These are phyloP conservation scores for Amiota communis DNA, from an alignment of 2,888 invertebrate species.

Conservation along the genomic window DNA sequence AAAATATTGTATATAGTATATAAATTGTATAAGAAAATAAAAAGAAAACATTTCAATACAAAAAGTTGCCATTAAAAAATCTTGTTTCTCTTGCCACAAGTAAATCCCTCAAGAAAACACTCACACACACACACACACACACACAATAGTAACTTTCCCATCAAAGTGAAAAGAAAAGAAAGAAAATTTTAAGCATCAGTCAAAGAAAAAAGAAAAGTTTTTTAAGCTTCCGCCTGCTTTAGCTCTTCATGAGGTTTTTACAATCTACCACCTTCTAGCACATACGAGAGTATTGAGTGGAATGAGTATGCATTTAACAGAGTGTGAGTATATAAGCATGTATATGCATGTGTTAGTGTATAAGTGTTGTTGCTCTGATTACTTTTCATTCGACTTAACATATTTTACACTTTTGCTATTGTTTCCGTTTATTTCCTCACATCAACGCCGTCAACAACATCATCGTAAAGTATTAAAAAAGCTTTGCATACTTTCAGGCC, in stretches of 20 bases:
- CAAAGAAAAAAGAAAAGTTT: conserved; percentile 52
- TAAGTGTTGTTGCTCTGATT: conserved; percentile 15
- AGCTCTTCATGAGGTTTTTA: no score
- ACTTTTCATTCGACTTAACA: conserved; percentile 62
- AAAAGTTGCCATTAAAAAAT: conserved; percentile 65
- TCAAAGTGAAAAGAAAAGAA: conserved; percentile 58
- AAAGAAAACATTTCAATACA: conserved; percentile 56
- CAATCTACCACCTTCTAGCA: background rate
- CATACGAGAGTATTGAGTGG: background rate
- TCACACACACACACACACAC: conserved; percentile 34
- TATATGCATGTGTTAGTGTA: background rate
- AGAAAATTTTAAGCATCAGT: conserved; percentile 52
- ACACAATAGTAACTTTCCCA: conserved; percentile 40
- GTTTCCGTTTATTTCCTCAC: conserved; percentile 43
- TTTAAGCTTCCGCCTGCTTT: conserved; percentile 46
- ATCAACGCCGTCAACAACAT: background rate
- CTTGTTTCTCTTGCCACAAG: conserved; percentile 65
- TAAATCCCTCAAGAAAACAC: conserved; percentile 57
- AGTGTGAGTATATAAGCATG: background rate
- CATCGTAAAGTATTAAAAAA: conserved; percentile 19
- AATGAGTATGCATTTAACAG: no score
- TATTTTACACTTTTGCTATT: conserved; percentile 66
- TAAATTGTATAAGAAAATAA: conserved; percentile 37
- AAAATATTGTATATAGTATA: conserved; percentile 34
- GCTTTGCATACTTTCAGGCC: conserved; percentile 50